Conservation (phyloP, 1,140 invertebrate genomes). For the Drosophila insularis region DNA sequence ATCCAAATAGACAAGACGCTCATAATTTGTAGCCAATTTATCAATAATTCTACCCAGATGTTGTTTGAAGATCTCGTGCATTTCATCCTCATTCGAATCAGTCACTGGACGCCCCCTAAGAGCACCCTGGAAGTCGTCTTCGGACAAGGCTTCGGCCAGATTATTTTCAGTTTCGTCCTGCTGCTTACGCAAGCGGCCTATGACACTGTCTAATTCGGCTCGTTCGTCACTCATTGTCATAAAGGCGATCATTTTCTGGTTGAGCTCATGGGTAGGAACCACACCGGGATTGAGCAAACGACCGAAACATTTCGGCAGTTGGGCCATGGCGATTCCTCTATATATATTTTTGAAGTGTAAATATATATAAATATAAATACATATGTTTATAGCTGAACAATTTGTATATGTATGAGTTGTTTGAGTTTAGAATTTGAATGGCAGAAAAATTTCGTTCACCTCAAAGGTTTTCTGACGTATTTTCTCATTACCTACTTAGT, state of each 20-base stretch:
- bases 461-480: not conserved
- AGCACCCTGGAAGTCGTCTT: slow-evolving; percentile 51
- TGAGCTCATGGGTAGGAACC: slow-evolving; percentile 43
- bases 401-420: not conserved
- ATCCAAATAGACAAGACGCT: slow-evolving; percentile 43
- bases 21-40: slow-evolving; percentile 36
- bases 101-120: slow-evolving; percentile 14
- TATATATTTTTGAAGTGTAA: not conserved
- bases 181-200: slow-evolving; percentile 36
- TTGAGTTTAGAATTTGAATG: not conserved
- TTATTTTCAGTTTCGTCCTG: slow-evolving; percentile 48
- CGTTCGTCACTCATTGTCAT: slow-evolving; percentile 33
- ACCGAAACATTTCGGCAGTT: slow-evolving; percentile 18
- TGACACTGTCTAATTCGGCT: slow-evolving; percentile 35
- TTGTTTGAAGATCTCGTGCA: slow-evolving; percentile 30
- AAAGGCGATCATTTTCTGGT: slow-evolving; percentile 47
- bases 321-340: slow-evolving; percentile 28
- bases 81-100: slow-evolving; percentile 32
- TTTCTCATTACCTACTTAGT: slow-evolving; percentile 17
- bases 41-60: slow-evolving; percentile 34
- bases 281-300: slow-evolving; percentile 53
- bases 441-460: not conserved
- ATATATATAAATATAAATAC: not conserved
- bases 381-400: not conserved
- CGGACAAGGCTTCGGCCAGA: slow-evolving; percentile 51